These are phyloP conservation scores for Nomada fucata DNA, from an alignment of 2,888 invertebrate species.

Conservation along the genomic window DNA sequence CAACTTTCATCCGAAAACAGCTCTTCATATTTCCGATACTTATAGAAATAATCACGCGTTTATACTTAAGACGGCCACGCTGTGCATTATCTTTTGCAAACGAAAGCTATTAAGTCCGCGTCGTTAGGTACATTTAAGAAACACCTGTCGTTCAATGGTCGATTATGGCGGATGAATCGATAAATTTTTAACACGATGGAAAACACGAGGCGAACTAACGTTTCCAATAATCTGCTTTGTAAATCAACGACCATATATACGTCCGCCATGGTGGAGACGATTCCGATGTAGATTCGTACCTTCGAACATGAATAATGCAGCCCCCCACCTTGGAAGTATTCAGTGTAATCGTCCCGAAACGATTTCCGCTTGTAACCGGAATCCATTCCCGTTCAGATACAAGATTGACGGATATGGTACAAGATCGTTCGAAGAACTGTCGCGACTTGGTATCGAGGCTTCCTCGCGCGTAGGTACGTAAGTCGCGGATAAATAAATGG, in stretches of 20 bases:
- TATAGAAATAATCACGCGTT: too few species aligned
- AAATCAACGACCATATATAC: constrained; percentile 42
- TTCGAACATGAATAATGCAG: constrained; percentile 60
- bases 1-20: too few species aligned
- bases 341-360: constrained; percentile 55
- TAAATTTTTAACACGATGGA: constrained; percentile 5
- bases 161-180: too few species aligned
- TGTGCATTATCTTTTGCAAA: too few species aligned
- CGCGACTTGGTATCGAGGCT: background rate
- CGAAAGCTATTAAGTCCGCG: too few species aligned
- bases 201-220: constrained; percentile 18
- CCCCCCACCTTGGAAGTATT: constrained; percentile 41
- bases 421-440: constrained; percentile 19
- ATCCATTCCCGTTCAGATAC: constrained; percentile 40
- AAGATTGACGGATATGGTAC: constrained; percentile 37
- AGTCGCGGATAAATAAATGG: constrained; percentile 32
- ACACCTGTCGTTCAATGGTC: too few species aligned
- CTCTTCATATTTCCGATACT: too few species aligned
- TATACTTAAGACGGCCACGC: too few species aligned
- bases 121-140: too few species aligned
- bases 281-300: constrained; percentile 37
- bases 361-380: constrained; percentile 50
- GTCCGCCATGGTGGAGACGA: constrained; percentile 27
- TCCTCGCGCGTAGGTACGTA: background rate
- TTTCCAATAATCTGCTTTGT: constrained; percentile 50